Evolutionary conservation across 2,888 invertebrate species (phyloP).

Genomic region (Callinectes sapidus): DNA sequence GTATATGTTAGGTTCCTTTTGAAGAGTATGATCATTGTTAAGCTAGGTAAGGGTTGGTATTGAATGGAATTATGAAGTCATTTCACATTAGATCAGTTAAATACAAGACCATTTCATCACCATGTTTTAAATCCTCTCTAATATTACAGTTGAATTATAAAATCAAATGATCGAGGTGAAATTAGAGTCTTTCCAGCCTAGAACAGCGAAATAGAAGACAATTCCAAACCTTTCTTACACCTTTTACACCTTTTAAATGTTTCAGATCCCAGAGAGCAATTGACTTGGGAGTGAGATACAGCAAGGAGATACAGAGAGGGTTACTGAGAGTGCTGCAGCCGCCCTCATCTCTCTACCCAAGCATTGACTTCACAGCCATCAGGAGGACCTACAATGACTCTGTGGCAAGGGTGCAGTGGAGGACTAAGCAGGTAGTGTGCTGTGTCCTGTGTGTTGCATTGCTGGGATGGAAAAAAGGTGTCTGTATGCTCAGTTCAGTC

Average conservation of each 20-base stretch:
- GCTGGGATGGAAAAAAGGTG: too few species aligned
- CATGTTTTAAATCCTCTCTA: too few species aligned
- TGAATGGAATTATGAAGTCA: too few species aligned
- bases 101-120: too few species aligned
- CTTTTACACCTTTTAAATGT: neutral
- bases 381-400: slow-evolving; percentile 75
- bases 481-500: too few species aligned
- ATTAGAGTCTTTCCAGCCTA: too few species aligned
- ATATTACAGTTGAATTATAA: too few species aligned
- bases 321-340: slow-evolving; percentile 75
- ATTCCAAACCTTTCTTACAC: neutral
- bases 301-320: slow-evolving; percentile 74
- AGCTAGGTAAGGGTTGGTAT: too few species aligned
- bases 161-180: too few species aligned
- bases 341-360: slow-evolving; percentile 74
- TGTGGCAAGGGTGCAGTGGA: slow-evolving; percentile 75
- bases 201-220: neutral
- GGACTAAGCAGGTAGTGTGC: slow-evolving; percentile 75
- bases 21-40: too few species aligned
- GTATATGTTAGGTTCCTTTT: too few species aligned
- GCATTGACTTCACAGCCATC: slow-evolving; percentile 74
- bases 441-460: neutral
- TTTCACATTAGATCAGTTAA: too few species aligned
- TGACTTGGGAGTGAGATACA: slow-evolving; percentile 73
- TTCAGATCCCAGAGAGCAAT: slow-evolving; percentile 71